Evolutionary conservation across 2,797 vertebrate species (phyloP), one percentile per base, ranked within the genome.

Genomic region (Chelon labrosus): DNA sequence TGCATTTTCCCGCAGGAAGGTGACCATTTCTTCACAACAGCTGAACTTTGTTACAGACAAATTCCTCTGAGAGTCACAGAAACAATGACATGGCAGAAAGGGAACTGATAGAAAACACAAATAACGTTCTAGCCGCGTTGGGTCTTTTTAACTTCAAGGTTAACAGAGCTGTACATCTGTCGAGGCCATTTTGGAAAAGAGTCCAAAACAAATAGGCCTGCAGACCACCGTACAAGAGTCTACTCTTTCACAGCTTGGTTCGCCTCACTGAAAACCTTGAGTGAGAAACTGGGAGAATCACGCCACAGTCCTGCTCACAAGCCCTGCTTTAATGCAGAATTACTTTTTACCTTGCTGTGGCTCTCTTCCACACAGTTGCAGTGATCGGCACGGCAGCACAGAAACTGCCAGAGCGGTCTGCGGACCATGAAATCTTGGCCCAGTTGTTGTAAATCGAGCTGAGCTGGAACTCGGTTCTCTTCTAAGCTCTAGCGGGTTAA

Each of bases 141-240:
- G 61, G 49, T 65, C 35, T n/a, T 65, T 54, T 12, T 35, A 55
- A 20, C 49, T 80, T 63, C 35, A 72, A 61, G 27, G 31, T 70
- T 60, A 70, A 55, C 60, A 70, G 66, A 74, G 60, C n/a, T 83
- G 50, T 70, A 65, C 73, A 76, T 74, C 70, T 79, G 61, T 82
- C 62, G 41, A 54, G 56, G 55, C 65, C 60, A 55, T 81, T 83
- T 83, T 46, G 41, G 56, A 75, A 65, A 59, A 35, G 14, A 44
- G 10, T 85, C 81, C 87, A 91, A 88, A 83, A 73, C 71, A 91
- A 94, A 90, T 77, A 87, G 61, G 51, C 58, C 49, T 42, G 65
- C 69, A 66, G 70, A 69, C 70, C 56, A 63, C 42, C 0, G 5
- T 35, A 67, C 66, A 64, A 85, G 83, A 83, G 57, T 75, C 66